Conservation (phyloP, 1,140 invertebrate species). For the Lamellibrachia luymesi region DNA sequence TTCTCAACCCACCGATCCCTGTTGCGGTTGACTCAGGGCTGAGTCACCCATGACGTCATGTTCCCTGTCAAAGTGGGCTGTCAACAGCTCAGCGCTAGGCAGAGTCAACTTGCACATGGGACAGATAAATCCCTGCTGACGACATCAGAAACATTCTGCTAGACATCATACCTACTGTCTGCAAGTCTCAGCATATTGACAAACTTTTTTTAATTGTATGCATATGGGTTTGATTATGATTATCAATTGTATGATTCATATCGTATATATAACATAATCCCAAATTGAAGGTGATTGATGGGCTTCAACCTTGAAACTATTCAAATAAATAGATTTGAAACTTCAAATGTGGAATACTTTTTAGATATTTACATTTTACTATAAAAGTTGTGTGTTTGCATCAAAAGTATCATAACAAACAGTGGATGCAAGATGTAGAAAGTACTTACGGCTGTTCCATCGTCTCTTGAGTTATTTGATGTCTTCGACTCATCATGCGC, state of each 20-base stretch:
- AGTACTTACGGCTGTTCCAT: neutral
- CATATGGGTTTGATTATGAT: too few relatives aligned
- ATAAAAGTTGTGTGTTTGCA: too few relatives aligned
- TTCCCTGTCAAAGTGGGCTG: conserved; percentile 49
- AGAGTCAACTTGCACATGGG: conserved; percentile 55
- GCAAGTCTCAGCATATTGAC: too few relatives aligned
- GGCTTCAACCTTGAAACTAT: neutral
- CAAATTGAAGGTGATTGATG: neutral
- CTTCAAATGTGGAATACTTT: too few relatives aligned
- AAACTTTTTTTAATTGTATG: too few relatives aligned
- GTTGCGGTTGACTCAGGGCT: conserved; percentile 11
- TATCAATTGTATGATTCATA: too few relatives aligned
- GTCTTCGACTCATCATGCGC: conserved; percentile 35
- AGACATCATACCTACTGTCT: neutral
- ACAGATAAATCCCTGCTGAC: conserved; percentile 53
- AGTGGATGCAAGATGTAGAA: neutral
- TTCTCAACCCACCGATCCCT: conserved; percentile 2
- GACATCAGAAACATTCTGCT: neutral
- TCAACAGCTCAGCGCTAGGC: conserved; percentile 48
- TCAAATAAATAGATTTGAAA: neutral
- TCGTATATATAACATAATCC: neutral
- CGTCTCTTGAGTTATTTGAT: neutral
- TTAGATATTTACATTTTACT: too few relatives aligned
- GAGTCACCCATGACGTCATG: conserved; percentile 31
- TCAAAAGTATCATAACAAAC: too few relatives aligned